A percentile compares a stretch with the other conserved stretches of the same genome.
These are phyloP conservation scores for Procavia capensis DNA, from an alignment of 2,113 vertebrate species.

Conservation along the genomic window DNA sequence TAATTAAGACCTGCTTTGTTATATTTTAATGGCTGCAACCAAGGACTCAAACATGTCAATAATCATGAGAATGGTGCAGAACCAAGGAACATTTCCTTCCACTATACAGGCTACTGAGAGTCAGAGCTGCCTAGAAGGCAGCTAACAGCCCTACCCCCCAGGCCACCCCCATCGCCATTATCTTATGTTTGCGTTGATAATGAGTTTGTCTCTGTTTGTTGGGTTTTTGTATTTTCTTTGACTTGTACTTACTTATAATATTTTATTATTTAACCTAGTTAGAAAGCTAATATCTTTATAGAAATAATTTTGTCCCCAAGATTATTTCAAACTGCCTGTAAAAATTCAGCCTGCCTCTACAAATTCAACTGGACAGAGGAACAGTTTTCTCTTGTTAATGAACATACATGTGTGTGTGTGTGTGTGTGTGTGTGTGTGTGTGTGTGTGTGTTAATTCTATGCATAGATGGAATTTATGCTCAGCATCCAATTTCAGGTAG, in stretches of 20 bases:
- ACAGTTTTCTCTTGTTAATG: background rate
- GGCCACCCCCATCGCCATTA: no score
- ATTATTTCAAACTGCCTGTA: background rate
- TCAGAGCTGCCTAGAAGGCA: no score
- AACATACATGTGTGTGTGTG: no score
- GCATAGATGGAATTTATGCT: background rate
- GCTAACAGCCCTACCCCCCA: no score
- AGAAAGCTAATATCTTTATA: background rate
- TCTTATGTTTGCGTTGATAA: background rate
- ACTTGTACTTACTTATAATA: background rate
- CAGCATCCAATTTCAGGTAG: background rate
- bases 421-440: no score
- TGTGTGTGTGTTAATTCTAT: no score
- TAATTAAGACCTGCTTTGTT: background rate
- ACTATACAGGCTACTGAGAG: no score
- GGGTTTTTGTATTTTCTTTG: constrained; percentile 35
- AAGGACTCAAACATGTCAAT: no score
- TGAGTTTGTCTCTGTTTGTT: constrained; percentile 32
- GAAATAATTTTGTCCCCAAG: background rate
- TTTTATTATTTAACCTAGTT: background rate
- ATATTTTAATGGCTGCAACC: background rate
- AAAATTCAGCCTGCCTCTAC: background rate
- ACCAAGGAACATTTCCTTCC: no score
- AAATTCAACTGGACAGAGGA: background rate
- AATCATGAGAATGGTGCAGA: no score